Evolutionary conservation across 1,140 invertebrate species (phyloP).

Genomic region (Drosophila ironensis): DNA sequence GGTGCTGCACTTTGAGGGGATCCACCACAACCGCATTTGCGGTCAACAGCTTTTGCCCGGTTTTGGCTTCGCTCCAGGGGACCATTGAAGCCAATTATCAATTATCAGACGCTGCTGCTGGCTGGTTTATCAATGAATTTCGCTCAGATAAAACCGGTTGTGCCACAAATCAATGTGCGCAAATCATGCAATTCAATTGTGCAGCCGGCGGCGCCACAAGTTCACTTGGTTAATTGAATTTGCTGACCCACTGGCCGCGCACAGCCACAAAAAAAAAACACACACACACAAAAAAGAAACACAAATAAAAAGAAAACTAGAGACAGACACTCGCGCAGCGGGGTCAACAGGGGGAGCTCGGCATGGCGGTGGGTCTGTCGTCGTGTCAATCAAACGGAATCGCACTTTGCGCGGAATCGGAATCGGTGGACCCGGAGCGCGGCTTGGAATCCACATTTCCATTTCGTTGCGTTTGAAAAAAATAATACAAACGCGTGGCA

Average conservation of each 20-base stretch:
- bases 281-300: too few species aligned
- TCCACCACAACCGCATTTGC: too few species aligned
- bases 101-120: not conserved
- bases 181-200: conserved; percentile 67
- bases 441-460: conserved; percentile 47
- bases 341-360: not conserved
- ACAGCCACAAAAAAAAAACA: too few species aligned
- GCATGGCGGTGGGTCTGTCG: not conserved
- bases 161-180: conserved; percentile 40
- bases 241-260: conserved; percentile 65
- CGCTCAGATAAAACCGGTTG: conserved; percentile 33
- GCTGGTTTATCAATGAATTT: conserved; percentile 65
- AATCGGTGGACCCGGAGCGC: conserved; percentile 19
- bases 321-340: too few species aligned
- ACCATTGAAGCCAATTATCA: conserved; percentile 44
- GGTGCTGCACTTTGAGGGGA: not conserved
- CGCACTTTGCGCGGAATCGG: conserved; percentile 57
- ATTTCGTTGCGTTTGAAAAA: conserved; percentile 43
- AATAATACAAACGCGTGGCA: conserved; percentile 52
- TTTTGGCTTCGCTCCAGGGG: not conserved
- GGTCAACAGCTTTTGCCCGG: too few species aligned
- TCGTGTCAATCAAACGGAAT: conserved; percentile 58
- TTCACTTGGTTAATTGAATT: conserved; percentile 77
- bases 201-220: conserved; percentile 59
- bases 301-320: too few species aligned